Base-by-base conservation (phyloP, 2,888 invertebrate genomes). In the Cyaniris semiargus region DNA sequence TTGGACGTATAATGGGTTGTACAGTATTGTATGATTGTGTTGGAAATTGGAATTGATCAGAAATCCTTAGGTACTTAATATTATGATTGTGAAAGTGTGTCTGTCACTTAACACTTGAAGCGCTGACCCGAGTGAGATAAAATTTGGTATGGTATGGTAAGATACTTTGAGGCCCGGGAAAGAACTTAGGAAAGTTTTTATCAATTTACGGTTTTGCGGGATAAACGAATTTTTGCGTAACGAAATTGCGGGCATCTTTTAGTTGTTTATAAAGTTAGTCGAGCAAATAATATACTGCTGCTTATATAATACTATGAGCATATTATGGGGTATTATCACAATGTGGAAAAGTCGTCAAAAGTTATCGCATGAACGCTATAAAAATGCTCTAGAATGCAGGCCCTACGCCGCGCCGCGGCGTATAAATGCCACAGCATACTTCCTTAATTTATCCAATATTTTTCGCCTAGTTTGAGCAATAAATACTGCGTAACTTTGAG, bases 351-450 rank as follows among this genome's bases (percentile, higher is more conserved):
- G 18, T 18, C 66, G 27, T 66, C 66, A 31, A 60, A 66, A 18
- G 27, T 66, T 66, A 66, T 66, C 27, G 66, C 66, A 60, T 60
- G 10, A 60, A 13, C 21, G 66, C 66, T 66, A 66, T 66, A 66
- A 66, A 66, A 66, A 66, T 66, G 27, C 66, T 66, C 60, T 13
- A 66, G 60, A 66, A 27, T 66, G 66, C 53, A 18, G 53, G 18
- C 66, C 23, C 27, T 27, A 15, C 15, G 66, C 18, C 66, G 23
- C 10, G 27, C 13, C 27, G 23, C 53, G 53, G 4, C 53, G 53
- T 53, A 15, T 60, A 27, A 31, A 66, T 31, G 1, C 66, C 27
- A 27, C 27, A 31, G 66, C 66, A 31, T 31, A 66, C 18, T 66
- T 66, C 18, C 66, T 66, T 31, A 27, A 66, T 66, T 31, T 66